phyloP scores from a whole-genome alignment of 2,888 invertebrate genomes.

The Heliconius cydno region DNA sequence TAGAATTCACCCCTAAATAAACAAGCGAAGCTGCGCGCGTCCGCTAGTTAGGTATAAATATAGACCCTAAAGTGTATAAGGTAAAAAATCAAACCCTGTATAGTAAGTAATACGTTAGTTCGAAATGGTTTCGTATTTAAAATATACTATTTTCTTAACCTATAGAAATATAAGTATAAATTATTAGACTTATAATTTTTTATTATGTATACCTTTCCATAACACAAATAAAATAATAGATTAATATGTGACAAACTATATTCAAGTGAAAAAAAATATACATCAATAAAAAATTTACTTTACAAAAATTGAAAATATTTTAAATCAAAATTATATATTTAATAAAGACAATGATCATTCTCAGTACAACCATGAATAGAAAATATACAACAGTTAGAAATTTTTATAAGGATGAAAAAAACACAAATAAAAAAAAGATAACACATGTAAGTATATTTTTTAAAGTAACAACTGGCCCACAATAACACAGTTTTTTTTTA shows the following conservation, averaged over 20 bases:
- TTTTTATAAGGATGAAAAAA: not conserved
- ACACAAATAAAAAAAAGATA: not conserved
- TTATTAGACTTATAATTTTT: too few species aligned
- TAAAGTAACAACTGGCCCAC: too few species aligned
- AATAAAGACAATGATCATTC: not conserved
- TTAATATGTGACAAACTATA: not conserved
- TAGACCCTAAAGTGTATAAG: constrained; percentile 1
- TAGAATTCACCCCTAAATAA: too few species aligned
- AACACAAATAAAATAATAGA: too few species aligned
- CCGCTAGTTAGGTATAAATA: not conserved
- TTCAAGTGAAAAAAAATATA: not conserved
- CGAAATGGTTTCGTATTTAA: not conserved
- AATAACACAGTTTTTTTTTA: not conserved
- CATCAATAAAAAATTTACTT: not conserved
- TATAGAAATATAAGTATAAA: too few species aligned
- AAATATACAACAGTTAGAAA: not conserved
- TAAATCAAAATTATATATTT: too few species aligned
- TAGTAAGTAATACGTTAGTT: not conserved
- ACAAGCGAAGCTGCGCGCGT: too few species aligned
- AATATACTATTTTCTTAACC: not conserved
- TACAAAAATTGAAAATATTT: not conserved
- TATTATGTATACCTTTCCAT: too few species aligned
- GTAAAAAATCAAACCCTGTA: constrained; percentile 13
- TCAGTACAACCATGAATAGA: not conserved
- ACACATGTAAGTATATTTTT: not conserved